These are phyloP conservation scores for Uloborus plumipes DNA, from an alignment of 2,888 invertebrate species.

Conservation along the genomic window DNA sequence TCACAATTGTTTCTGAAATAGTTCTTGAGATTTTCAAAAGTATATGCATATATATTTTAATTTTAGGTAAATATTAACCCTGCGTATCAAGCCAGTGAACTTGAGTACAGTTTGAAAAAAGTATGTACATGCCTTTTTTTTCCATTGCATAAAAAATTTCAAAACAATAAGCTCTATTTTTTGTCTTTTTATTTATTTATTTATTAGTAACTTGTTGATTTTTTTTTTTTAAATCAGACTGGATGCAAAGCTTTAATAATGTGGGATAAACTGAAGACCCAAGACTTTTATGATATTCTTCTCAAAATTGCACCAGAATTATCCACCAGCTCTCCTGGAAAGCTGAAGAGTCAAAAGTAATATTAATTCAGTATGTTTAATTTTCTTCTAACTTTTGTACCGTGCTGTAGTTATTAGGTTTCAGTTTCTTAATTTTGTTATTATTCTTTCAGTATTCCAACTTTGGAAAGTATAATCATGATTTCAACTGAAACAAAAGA, in stretches of 20 bases:
- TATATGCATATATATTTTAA: not conserved
- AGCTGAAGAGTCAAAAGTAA: slow-evolving; percentile 34
- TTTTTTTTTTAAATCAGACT: slow-evolving; percentile 17
- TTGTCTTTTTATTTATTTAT: not conserved
- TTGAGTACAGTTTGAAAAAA: slow-evolving; percentile 81
- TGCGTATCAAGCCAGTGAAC: slow-evolving; percentile 79
- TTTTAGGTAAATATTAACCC: slow-evolving; percentile 83
- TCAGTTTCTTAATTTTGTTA: slow-evolving; percentile 13
- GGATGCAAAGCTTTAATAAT: slow-evolving; percentile 52
- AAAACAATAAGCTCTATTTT: not conserved
- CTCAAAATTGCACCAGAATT: slow-evolving; percentile 54
- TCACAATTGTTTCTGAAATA: not conserved
- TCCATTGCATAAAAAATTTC: not conserved
- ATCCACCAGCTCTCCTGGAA: slow-evolving; percentile 15
- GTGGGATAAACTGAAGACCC: slow-evolving; percentile 42
- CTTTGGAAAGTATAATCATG: slow-evolving; percentile 57
- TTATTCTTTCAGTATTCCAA: slow-evolving; percentile 59
- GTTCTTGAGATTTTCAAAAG: not conserved
- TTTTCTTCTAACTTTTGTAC: not conserved
- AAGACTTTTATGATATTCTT: slow-evolving; percentile 51
- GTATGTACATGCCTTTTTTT: slow-evolving; percentile 69
- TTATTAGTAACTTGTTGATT: not conserved
- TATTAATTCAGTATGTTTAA: not conserved
- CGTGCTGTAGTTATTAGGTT: not conserved
- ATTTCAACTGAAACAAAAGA: slow-evolving; percentile 69